Base-by-base conservation (phyloP, 2,113 vertebrate species). In the Emydura subglobosa region DNA sequence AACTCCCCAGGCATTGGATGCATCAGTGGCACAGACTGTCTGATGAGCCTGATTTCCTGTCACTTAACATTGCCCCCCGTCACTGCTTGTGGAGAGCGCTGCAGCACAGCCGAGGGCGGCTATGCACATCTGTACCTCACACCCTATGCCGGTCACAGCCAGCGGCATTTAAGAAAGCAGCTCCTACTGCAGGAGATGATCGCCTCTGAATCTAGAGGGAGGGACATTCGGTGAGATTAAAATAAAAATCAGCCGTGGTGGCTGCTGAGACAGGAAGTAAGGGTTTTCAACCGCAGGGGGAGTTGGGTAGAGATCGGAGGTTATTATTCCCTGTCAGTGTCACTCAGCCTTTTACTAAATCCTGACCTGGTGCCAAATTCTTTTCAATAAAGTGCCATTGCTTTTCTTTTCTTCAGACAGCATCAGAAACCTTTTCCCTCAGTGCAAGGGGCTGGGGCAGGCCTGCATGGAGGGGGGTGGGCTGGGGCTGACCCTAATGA, bases 241-340 rank as follows among this genome's bases (percentile, higher is more conserved):
- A 96, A 97, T 96, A 25, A 96, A 94, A 97, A 96, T 94, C 95
- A 97, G 96, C 0, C 29, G 12, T 1, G 65, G 84, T 4, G 78
- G 80, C 82, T 86, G 80, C 82, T 88, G 88, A 42, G 81, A 57
- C 80, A 85, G 22, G 79, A 74, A 39, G 47, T 89, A 81, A 91
- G 34, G 76, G 95, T 93, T 95, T 93, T 5, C 4, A 22, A 83
- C 91, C 53, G 3, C 0, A 2, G 93, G 93, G 83, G 29, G 25
- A 39, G 3, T 1, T 31, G 1, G 61, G 85, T 6, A 85, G 84
- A 78, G 61, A 6, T 0, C 11, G 79, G 47, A 79, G 12, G 65
- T 17, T 83, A 78, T 65, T 47, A 50, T 80, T 90, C 51, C 44
- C 83, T 19, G 82, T 14, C 11, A 12, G 53, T 0, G 14, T 53